Evolutionary conservation across 2,113 vertebrate genomes (phyloP).

Genomic region (Rhipidura dahli): DNA sequence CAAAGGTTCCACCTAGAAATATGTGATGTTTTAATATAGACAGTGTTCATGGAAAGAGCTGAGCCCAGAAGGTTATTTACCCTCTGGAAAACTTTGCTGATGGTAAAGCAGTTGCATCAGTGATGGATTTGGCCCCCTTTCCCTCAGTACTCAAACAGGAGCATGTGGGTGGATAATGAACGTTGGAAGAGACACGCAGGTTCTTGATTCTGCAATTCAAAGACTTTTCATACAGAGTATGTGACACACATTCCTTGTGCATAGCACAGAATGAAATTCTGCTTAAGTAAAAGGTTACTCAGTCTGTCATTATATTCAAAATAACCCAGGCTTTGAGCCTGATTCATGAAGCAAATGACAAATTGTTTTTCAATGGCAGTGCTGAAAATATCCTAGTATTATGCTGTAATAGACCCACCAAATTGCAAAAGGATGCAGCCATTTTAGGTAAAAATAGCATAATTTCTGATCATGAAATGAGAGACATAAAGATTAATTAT

Average conservation of each 20-base stretch:
- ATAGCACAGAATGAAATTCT: conserved; percentile 42
- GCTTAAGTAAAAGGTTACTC: conserved; percentile 60
- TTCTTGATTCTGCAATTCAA: conserved; percentile 25
- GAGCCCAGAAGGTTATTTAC: not conserved
- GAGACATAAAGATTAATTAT: conserved; percentile 62
- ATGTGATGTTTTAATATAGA: not conserved
- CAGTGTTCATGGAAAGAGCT: not conserved
- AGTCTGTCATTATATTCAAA: conserved; percentile 61
- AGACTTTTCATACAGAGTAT: conserved; percentile 36
- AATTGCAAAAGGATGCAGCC: conserved; percentile 56
- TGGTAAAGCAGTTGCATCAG: not conserved
- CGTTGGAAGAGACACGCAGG: not conserved
- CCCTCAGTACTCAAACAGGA: conserved; percentile 16
- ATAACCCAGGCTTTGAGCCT: conserved; percentile 56
- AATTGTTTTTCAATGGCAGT: conserved; percentile 56
- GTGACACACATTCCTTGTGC: conserved; percentile 45
- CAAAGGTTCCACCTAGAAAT: not conserved
- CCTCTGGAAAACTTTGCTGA: conserved; percentile 9
- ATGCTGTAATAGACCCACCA: conserved; percentile 49
- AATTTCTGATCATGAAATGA: conserved; percentile 52
- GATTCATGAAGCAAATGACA: conserved; percentile 63
- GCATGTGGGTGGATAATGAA: conserved; percentile 48
- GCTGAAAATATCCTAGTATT: conserved; percentile 57
- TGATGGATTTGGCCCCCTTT: conserved; percentile 18
- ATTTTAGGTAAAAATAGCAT: conserved; percentile 62